phyloP scores from a whole-genome alignment of 2,797 vertebrate species.

The Decapterus maruadsi region DNA sequence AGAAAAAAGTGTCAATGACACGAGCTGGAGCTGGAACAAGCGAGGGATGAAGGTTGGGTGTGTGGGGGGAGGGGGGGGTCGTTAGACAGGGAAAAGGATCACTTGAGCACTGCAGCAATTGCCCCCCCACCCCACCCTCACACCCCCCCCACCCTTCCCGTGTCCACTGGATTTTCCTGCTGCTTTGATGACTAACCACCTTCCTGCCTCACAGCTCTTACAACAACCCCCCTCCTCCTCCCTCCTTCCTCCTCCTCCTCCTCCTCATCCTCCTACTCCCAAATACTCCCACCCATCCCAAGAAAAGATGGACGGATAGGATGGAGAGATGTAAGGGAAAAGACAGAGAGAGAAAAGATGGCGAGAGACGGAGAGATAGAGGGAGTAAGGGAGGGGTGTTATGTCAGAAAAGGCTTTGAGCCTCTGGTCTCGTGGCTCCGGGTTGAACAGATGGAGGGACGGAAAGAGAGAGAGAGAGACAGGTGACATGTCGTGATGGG shows the following conservation, averaged over 20 bases:
- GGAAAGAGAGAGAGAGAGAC: conserved; percentile 16
- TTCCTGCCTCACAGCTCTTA: conserved; percentile 46
- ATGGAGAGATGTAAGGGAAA: conserved; percentile 26
- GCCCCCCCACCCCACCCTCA: conserved; percentile 7
- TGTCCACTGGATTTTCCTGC: conserved; percentile 59
- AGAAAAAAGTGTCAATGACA: conserved; percentile 23
- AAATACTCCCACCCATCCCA: conserved; percentile 5
- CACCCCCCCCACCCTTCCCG: conserved; percentile 9
- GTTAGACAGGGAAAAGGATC: conserved; percentile 45
- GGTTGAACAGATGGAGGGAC: conserved; percentile 58
- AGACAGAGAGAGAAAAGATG: background rate
- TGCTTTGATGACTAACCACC: conserved; percentile 64
- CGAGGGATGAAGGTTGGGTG: no score
- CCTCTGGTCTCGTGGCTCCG: conserved; percentile 50
- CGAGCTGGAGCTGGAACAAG: no score
- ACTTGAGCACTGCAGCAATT: conserved; percentile 76
- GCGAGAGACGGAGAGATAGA: background rate
- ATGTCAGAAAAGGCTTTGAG: conserved; percentile 66
- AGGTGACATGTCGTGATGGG: conserved; percentile 34
- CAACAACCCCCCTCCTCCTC: conserved; percentile 8
- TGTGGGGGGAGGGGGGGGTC: background rate
- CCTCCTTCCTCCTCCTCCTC: no score
- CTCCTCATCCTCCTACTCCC: background rate
- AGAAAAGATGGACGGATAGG: conserved; percentile 5
- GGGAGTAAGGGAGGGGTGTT: conserved; percentile 45